Evolutionary conservation across 2,888 invertebrate species (phyloP).

Genomic region (Xanthorhoe spadicearia): DNA sequence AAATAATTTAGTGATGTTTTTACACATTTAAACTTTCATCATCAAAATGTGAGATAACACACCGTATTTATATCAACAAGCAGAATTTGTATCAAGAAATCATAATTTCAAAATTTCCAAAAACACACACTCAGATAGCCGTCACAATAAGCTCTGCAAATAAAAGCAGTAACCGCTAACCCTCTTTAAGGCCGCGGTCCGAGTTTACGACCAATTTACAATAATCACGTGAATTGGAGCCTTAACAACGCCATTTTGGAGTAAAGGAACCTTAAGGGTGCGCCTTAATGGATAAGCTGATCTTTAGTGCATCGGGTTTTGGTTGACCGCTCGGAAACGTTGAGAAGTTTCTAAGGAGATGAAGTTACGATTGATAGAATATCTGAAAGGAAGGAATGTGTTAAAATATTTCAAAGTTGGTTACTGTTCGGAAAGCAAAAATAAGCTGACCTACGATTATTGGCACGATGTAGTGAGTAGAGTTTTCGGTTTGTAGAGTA

Average conservation of each 20-base stretch:
- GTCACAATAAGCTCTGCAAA: conserved; percentile 8
- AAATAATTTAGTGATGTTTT: too few relatives aligned
- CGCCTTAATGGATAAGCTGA: conserved; percentile 31
- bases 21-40: too few relatives aligned
- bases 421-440: too few relatives aligned
- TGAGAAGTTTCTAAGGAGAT: neutral
- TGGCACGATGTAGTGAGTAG: too few relatives aligned
- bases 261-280: conserved; percentile 42
- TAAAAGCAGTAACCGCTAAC: conserved; percentile 9
- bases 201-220: conserved; percentile 61
- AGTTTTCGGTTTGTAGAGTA: too few relatives aligned
- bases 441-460: too few relatives aligned
- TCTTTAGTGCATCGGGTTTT: conserved; percentile 19
- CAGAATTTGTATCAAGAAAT: neutral
- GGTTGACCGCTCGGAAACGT: conserved; percentile 2
- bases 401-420: too few relatives aligned
- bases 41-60: too few relatives aligned
- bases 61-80: too few relatives aligned
- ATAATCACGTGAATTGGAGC: conserved; percentile 47
- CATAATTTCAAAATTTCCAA: too few relatives aligned
- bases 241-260: conserved; percentile 48
- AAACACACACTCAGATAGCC: neutral
- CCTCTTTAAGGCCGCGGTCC: conserved; percentile 18
- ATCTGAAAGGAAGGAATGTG: too few relatives aligned
- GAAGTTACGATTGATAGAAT: too few relatives aligned